Percentiles rank a stretch among this genome's conserved stretches.
These are phyloP conservation scores for Eudemis profundana DNA, from an alignment of 2,888 invertebrate genomes.

Conservation along the genomic window DNA sequence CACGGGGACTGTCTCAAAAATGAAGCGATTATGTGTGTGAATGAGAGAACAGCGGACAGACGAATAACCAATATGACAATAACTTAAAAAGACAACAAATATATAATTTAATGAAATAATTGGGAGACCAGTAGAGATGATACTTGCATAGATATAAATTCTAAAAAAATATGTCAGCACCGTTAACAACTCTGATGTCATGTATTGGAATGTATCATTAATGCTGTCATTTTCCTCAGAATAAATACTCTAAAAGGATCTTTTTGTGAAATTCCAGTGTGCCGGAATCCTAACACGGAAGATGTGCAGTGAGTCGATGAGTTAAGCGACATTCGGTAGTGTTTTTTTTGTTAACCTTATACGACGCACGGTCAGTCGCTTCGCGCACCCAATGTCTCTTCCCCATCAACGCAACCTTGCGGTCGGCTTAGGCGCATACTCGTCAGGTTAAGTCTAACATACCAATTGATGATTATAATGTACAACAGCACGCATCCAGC, in stretches of 20 bases:
- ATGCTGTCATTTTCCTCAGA: slow-evolving; percentile 38
- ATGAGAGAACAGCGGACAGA: not conserved
- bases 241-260: slow-evolving; percentile 32
- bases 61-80: not conserved
- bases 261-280: slow-evolving; percentile 24
- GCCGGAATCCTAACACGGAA: slow-evolving; percentile 7
- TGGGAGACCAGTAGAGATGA: slow-evolving; percentile 18
- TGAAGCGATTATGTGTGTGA: not conserved
- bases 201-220: slow-evolving; percentile 42
- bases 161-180: slow-evolving; percentile 41
- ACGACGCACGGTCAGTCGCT: not conserved
- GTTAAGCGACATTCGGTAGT: slow-evolving; percentile 16
- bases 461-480: slow-evolving; percentile 13
- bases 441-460: slow-evolving; percentile 12
- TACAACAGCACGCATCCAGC: slow-evolving; percentile 20
- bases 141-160: slow-evolving; percentile 32
- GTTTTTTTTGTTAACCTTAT: slow-evolving; percentile 12
- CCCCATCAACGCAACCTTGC: slow-evolving; percentile 16
- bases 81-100: not conserved
- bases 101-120: slow-evolving; percentile 11
- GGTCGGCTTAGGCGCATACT: slow-evolving; percentile 9
- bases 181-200: slow-evolving; percentile 42
- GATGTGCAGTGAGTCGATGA: slow-evolving; percentile 11
- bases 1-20: too few species aligned
- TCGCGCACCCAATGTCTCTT: slow-evolving; percentile 19